Percentiles rank a stretch among this genome's conserved stretches.
Evolutionary conservation across 1,140 invertebrate species (phyloP).

Genomic region (Drosophila murphyi): DNA sequence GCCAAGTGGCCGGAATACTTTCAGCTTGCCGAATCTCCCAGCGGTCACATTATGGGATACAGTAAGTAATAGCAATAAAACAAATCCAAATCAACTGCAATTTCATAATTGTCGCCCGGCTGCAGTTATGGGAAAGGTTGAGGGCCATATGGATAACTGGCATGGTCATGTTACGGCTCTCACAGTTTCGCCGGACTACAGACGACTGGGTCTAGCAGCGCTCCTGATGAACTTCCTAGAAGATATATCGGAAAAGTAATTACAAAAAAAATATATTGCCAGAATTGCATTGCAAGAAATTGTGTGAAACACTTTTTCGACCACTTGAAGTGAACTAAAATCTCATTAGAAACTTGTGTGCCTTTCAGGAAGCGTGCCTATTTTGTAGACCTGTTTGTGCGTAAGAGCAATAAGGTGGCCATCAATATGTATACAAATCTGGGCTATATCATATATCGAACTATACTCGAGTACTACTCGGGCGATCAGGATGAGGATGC

Average conservation of each 20-base stretch:
- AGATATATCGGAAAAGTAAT: slow-evolving; percentile 97
- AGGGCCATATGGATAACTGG: slow-evolving; percentile 97
- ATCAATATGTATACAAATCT: slow-evolving; percentile 99
- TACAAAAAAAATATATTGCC: neutral
- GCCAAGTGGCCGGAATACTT: slow-evolving; percentile 99
- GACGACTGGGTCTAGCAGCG: slow-evolving; percentile 95
- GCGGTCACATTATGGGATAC: slow-evolving; percentile 98
- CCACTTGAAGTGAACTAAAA: neutral
- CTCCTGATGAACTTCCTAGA: slow-evolving; percentile 98
- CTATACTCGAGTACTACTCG: slow-evolving; percentile 98
- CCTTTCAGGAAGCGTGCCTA: slow-evolving; percentile 94
- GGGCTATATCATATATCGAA: slow-evolving; percentile 98
- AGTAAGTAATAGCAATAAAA: slow-evolving; percentile 88
- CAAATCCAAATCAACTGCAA: too few species aligned
- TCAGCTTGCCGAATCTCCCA: slow-evolving; percentile 97
- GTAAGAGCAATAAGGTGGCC: slow-evolving; percentile 98
- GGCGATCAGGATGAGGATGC: slow-evolving; percentile 99
- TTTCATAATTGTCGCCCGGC: neutral
- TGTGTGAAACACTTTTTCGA: too few species aligned
- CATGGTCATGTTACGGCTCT: slow-evolving; percentile 99
- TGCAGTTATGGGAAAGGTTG: slow-evolving; percentile 99
- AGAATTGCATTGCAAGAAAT: too few species aligned
- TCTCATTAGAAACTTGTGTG: neutral
- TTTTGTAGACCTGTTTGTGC: slow-evolving; percentile 99
- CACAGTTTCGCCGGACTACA: slow-evolving; percentile 97